phyloP scores from a whole-genome alignment of 2,797 vertebrate species.

The Mionectes olivaceus region DNA sequence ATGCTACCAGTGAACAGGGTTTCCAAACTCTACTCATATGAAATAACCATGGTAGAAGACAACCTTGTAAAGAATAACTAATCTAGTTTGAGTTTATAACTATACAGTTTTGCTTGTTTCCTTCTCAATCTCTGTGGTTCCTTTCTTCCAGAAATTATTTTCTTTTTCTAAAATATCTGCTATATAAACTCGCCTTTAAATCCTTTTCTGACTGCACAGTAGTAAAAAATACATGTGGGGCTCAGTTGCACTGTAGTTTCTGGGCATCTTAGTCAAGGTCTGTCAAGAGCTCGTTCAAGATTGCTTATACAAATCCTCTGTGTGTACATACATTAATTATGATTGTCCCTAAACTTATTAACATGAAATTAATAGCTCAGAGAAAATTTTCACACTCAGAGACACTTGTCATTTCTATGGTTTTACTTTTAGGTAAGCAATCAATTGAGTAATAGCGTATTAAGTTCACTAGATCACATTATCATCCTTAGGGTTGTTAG shows the following conservation, averaged over 20 bases:
- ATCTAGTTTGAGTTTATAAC: neutral
- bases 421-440: neutral
- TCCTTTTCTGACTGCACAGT: neutral
- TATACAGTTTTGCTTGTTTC: neutral
- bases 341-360: neutral
- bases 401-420: neutral
- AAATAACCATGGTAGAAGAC: neutral
- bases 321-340: neutral
- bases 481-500: neutral
- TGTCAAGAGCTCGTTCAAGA: neutral
- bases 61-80: neutral
- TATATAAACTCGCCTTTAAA: neutral
- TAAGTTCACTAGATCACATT: neutral
- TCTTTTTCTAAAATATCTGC: neutral
- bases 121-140: neutral
- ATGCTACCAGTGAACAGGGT: neutral
- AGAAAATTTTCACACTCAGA: neutral
- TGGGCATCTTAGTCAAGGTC: neutral
- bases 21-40: neutral
- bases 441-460: neutral
- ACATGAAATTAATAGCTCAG: neutral
- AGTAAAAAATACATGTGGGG: neutral
- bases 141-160: neutral
- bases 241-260: neutral
- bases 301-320: neutral